Conservation (phyloP, 2,113 vertebrate genomes). For the Oryzias javanicus region DNA sequence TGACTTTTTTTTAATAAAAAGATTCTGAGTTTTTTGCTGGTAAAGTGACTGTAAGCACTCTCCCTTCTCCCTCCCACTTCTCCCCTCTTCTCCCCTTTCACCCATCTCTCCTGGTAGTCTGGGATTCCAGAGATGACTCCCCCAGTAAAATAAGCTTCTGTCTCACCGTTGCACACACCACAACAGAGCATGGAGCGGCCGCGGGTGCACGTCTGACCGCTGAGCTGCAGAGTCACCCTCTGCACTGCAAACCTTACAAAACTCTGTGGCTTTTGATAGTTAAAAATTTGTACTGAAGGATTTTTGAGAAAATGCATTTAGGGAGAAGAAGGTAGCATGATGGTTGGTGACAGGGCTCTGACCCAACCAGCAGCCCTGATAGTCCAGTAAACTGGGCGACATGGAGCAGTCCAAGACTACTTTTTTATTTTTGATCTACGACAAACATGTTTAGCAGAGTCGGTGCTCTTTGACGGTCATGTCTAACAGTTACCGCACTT, state of each 20-base stretch:
- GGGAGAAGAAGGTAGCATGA: conserved; percentile 40
- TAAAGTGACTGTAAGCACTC: conserved; percentile 77
- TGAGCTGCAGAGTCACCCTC: conserved; percentile 65
- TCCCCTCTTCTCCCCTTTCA: conserved; percentile 42
- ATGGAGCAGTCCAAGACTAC: conserved; percentile 28
- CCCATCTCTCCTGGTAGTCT: conserved; percentile 71
- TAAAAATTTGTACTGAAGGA: conserved; percentile 27
- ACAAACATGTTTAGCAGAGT: conserved; percentile 45
- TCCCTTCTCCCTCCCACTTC: conserved; percentile 20
- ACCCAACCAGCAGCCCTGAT: conserved; percentile 28
- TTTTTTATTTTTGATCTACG: conserved; percentile 40
- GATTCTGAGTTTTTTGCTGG: conserved; percentile 75
- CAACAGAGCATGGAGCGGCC: conserved; percentile 70
- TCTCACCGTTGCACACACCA: conserved; percentile 51
- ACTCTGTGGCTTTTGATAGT: conserved; percentile 10
- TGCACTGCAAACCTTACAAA: conserved; percentile 41
- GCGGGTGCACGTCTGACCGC: conserved; percentile 63
- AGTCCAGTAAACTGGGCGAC: conserved; percentile 42
- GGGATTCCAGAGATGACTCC: conserved; percentile 89
- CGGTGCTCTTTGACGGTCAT: conserved; percentile 77
- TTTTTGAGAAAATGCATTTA: conserved; percentile 22
- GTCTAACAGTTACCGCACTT: conserved; percentile 96
- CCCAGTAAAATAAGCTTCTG: conserved; percentile 82
- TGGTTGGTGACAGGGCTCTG: conserved; percentile 43
- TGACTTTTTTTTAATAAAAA: conserved; percentile 24